Evolutionary conservation across 2,888 invertebrate species (phyloP).

Genomic region (Dendrolimus pini): DNA sequence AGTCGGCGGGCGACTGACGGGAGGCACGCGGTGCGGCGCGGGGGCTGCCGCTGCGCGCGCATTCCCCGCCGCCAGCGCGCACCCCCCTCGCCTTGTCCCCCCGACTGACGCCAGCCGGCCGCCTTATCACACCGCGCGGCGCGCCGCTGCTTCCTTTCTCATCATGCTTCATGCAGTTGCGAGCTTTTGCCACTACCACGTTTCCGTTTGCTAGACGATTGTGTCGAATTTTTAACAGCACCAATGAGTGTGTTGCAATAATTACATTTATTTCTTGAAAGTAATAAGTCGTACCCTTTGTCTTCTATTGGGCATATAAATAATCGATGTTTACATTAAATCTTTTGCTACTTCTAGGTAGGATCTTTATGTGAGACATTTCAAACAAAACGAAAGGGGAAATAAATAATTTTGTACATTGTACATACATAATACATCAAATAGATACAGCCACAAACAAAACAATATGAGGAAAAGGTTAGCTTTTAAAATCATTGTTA

Average conservation of each 20-base stretch:
- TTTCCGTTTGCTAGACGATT: conserved; percentile 68
- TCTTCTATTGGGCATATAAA: too few species aligned
- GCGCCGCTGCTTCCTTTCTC: conserved; percentile 73
- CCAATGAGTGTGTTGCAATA: conserved; percentile 56
- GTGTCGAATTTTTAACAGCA: conserved; percentile 43
- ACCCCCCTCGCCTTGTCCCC: conserved; percentile 34
- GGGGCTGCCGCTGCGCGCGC: conserved; percentile 68
- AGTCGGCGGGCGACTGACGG: conserved; percentile 79
- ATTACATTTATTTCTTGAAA: conserved; percentile 40
- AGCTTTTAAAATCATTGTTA: too few species aligned
- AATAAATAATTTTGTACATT: too few species aligned
- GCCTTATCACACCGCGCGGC: conserved; percentile 71
- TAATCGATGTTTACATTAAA: too few species aligned
- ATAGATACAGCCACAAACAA: too few species aligned
- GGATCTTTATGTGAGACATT: too few species aligned
- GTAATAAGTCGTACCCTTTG: neutral
- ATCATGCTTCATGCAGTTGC: conserved; percentile 73
- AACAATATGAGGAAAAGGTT: too few species aligned
- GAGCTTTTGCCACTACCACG: conserved; percentile 73
- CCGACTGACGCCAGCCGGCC: conserved; percentile 60
- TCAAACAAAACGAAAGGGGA: too few species aligned
- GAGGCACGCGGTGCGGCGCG: conserved; percentile 59
- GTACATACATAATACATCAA: too few species aligned
- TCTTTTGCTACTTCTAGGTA: conserved; percentile 1
- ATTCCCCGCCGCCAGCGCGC: conserved; percentile 38